Conservation (phyloP, 2,797 vertebrate genomes). For the Capromys pilorides region DNA sequence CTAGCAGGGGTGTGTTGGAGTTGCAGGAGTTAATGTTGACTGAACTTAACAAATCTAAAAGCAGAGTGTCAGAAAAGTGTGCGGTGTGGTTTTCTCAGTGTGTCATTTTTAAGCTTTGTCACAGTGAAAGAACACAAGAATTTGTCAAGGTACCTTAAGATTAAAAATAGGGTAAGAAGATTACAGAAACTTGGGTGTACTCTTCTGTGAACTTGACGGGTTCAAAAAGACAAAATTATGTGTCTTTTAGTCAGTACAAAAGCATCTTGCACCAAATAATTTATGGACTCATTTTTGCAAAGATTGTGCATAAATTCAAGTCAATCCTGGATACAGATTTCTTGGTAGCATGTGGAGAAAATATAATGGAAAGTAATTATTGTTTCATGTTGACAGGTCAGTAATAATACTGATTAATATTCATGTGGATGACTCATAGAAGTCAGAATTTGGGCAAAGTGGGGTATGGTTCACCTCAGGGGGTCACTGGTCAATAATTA, state of each 20-base stretch:
- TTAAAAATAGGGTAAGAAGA: conserved; percentile 68
- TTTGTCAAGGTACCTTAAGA: conserved; percentile 60
- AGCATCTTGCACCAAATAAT: conserved; percentile 27
- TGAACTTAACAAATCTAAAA: conserved; percentile 46
- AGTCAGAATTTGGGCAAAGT: conserved; percentile 28
- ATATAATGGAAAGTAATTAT: conserved; percentile 31
- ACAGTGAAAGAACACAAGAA: conserved; percentile 24
- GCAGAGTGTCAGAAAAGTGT: neutral
- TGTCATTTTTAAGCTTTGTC: conserved; percentile 59
- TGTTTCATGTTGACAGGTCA: conserved; percentile 31
- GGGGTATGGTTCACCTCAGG: neutral
- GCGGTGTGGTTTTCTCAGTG: conserved; percentile 10
- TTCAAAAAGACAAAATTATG: conserved; percentile 22
- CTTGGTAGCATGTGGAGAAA: neutral
- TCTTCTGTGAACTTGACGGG: conserved; percentile 38
- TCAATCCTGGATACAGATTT: conserved; percentile 40
- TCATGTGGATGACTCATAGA: conserved; percentile 27
- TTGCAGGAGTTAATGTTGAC: conserved; percentile 20
- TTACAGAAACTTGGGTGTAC: conserved; percentile 11
- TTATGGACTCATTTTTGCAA: conserved; percentile 55
- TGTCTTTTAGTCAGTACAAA: conserved; percentile 53
- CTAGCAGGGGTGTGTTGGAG: neutral
- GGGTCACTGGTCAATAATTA: neutral
- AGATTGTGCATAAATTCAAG: conserved; percentile 45
- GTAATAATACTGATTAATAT: conserved; percentile 27